Evolutionary conservation across 1,140 invertebrate genomes (phyloP), one percentile per base, ranked within the genome.

Genomic region (Acyrthosiphon pisum): DNA sequence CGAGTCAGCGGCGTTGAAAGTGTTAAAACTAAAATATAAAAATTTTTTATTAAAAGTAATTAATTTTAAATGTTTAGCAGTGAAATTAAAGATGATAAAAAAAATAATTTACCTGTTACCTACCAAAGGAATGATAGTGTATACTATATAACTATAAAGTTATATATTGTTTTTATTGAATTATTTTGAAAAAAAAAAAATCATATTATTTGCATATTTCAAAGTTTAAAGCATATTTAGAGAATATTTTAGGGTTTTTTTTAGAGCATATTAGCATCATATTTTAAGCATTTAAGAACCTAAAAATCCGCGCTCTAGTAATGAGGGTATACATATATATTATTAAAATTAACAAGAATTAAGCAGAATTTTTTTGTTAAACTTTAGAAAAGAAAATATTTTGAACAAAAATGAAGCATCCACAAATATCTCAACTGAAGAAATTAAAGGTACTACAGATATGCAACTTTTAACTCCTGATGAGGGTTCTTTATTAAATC

Each of bases 391-490:
- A 68, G 3, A n/a, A 18, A 14, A n/a, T n/a, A 14, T 3, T n/a
- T 4, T 68, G n/a, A 0, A 0, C 22, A 41, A 84, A 1, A 84
- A 84, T 68, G 35, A 11, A 23, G 35, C 35, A 83, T 41, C 22
- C 22, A 23, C 35, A 23, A 83, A 83, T 83, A 46, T 20, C 7
- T 22, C 86, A 87, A 6, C 30, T 48, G 86, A n/a, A 50, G 86
- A 87, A 48, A 50, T 87, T 46, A 87, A 6, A 11, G 46, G 35
- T 35, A 87, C 86, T 87, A 46, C 86, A n/a, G 86, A 87, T 87
- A 50, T 87, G 6, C 11, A 6, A 6, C 18, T 87, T 3, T 18
- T 46, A 35, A 87, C 22, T 41, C 14, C 3, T 41, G 23, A 48
- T 87, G 4, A 2, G 22, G 37, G 8, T 87, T 23, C 11, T 87